Evolutionary conservation across 2,888 invertebrate species (phyloP), one percentile per base, ranked within the genome.

Genomic region (Malthinus seriepunctatus): DNA sequence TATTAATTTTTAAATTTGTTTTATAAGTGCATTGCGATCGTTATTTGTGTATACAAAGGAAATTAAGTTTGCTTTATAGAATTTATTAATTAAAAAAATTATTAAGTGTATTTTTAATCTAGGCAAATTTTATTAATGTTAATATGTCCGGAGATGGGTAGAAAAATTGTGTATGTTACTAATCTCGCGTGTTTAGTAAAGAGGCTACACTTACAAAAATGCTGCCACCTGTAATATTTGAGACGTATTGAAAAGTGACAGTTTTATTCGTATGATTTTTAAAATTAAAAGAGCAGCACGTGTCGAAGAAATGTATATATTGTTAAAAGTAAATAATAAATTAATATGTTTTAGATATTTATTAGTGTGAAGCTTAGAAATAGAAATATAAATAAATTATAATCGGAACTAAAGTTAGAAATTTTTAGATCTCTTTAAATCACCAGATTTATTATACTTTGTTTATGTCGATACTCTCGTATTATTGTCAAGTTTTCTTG

Each of bases 311-410:
- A 71, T 73, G 74, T 73, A 73, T 71, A 73, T 73, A 74, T 72
- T 76, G 74, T 74, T 73, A 72, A 72, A 73, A 69, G 65, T 63
- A 66, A 56, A 59, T 60, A 60, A 64, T 69, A 65, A 66, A 68
- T 53, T 61, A 62, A 55, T 54, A 73, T 74, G 75, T 76, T 75
- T 75, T 76, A 76, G 75, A 74, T 75, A 76, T 76, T 76, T 75
- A 76, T 77, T 74, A 74, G 75, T 77, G 77, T 76, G 71, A 70
- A 66, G 75, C 74, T 75, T 75, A 75, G 75, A 71, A 63, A 61
- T 58, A 60, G 63, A 50, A 54, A 58, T 56, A 66, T 66, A 60
- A 60, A 63, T 68, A 56, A 61, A 63, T 64, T 68, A 69, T 67
- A 69, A 71, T 71, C 66, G 67, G 62, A 63, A 70, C 69, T 72